These are phyloP conservation scores for Allygus modestus DNA, from an alignment of 2,888 invertebrate species.

Conservation along the genomic window DNA sequence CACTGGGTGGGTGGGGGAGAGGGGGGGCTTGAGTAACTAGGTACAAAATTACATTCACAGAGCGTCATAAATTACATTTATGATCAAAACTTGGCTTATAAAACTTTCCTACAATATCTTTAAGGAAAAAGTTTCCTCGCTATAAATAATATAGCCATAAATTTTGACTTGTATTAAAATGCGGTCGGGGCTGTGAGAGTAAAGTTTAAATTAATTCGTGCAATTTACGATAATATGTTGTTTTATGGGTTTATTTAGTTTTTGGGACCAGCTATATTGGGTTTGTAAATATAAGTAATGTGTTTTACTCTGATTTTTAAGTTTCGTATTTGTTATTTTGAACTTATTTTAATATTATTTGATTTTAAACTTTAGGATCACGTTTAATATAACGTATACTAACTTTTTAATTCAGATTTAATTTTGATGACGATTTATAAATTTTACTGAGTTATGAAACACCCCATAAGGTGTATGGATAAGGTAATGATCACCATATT, in stretches of 20 bases:
- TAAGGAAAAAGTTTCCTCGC: constrained; percentile 47
- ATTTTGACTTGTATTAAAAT: constrained; percentile 51
- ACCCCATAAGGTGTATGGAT: no score
- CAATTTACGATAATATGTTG: constrained; percentile 38
- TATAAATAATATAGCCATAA: constrained; percentile 55
- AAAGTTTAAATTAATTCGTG: constrained; percentile 55
- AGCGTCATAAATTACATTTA: constrained; percentile 55
- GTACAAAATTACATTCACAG: constrained; percentile 56
- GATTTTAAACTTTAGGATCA: no score
- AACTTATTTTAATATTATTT: no score
- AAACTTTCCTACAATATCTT: constrained; percentile 57
- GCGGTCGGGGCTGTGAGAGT: constrained; percentile 27
- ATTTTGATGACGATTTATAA: no score
- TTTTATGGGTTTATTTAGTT: constrained; percentile 36
- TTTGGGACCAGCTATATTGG: not conserved
- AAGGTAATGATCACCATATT: no score
- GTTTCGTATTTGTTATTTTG: no score
- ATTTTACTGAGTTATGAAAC: no score
- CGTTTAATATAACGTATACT: no score
- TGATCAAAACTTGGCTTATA: constrained; percentile 59
- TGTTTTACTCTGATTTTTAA: no score
- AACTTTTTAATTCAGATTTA: no score
- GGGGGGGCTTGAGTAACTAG: constrained; percentile 27
- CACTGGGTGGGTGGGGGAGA: not conserved
- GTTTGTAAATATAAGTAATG: not conserved